Evolutionary conservation across 2,113 vertebrate genomes (phyloP), one percentile per base, ranked within the genome.

Genomic region (Python bivittatus): DNA sequence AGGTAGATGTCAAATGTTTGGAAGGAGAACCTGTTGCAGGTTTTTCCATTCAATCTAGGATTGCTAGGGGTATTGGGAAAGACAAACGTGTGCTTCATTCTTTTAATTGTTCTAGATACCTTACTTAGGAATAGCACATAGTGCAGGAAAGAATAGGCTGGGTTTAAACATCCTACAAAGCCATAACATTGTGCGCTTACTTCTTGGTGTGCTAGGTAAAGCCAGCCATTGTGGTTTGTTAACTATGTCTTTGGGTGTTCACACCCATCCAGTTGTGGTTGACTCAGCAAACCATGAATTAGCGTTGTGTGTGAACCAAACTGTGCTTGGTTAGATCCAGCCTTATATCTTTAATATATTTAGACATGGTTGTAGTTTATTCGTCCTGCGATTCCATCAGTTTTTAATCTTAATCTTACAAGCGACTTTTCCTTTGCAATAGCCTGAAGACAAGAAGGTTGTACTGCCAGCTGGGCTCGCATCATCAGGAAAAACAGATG

Each of bases 371-470:
- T 85, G 10, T 7, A 17, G 10, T n/a, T 86, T 54, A 29, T 86
- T 86, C 4, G 12, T 42, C 29, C 20, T 27, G n/a, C 2, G 83
- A 90, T 86, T 29, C 91, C n/a, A 22, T 48, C 90, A 7, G 3
- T 68, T n/a, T 88, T 33, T 84, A 53, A 60, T 91, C 3, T 56
- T 94, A 44, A 64, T 22, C 5, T 48, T 61, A 94, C 0, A 83
- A 22, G 17, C 9, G 13, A 38, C 29, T 4, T 48, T 60, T 48
- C 56, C 4, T 64, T 53, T 96, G 94, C 42, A 52, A 93, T 91
- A 99, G 98, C 94, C 96, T 58, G 98, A 98, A 53, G 98, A 98
- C 60, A 98, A 97, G 94, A 99, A 98, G 96, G 52, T 86, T 0
- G 52, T 52, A 0, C 90, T 97, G 89, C 93, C 98, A 86, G 88